phyloP scores from a whole-genome alignment of 2,797 vertebrate species.

The Lophius americanus region DNA sequence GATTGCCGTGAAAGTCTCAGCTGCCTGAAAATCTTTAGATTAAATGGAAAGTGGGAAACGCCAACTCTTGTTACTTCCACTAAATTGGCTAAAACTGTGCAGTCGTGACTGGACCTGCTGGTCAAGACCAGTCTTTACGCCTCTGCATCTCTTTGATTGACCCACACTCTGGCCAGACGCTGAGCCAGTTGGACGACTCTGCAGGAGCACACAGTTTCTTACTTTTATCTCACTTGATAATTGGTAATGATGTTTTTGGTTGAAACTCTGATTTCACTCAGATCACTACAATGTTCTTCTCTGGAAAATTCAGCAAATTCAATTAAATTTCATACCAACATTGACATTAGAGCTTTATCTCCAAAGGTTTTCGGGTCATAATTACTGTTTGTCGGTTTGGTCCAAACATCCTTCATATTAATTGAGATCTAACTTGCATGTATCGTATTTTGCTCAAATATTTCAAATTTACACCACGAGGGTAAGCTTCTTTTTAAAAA shows the following conservation, averaged over 20 bases:
- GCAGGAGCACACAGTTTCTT: slow-evolving; percentile 16
- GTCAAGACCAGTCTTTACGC: slow-evolving; percentile 57
- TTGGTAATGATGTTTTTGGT: slow-evolving; percentile 9
- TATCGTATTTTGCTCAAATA: neutral
- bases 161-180: slow-evolving; percentile 14
- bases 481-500: too few species aligned
- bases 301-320: neutral
- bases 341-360: too few species aligned
- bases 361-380: too few species aligned
- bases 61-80: slow-evolving; percentile 72
- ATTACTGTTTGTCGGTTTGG: too few species aligned
- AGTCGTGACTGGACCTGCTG: slow-evolving; percentile 31
- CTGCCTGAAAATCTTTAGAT: slow-evolving; percentile 54
- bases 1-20: slow-evolving; percentile 63
- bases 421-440: too few species aligned
- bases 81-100: slow-evolving; percentile 64
- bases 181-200: slow-evolving; percentile 13
- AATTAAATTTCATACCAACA: too few species aligned
- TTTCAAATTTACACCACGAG: neutral
- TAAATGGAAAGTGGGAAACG: slow-evolving; percentile 70
- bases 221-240: slow-evolving; percentile 46
- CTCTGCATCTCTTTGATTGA: slow-evolving; percentile 56
- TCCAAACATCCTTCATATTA: too few species aligned
- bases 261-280: slow-evolving; percentile 10
- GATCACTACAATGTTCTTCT: slow-evolving; percentile 13